Conservation (phyloP, 2,888 invertebrate species). For the Liposcelis brunnea region DNA sequence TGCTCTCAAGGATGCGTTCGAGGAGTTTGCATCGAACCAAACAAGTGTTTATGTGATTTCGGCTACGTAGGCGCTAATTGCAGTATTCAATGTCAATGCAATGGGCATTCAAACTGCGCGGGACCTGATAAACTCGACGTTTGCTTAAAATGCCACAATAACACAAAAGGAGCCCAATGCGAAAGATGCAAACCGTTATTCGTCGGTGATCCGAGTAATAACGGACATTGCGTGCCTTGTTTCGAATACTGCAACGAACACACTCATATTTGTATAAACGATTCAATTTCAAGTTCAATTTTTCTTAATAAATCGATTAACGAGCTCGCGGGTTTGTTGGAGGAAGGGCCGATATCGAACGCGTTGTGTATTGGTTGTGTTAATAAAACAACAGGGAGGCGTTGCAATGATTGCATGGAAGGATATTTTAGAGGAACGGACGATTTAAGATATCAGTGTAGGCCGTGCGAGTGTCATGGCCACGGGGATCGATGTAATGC, state of each 20-base stretch:
- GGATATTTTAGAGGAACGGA: slow-evolving; percentile 32
- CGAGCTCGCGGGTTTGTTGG: slow-evolving; percentile 43
- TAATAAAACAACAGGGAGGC: slow-evolving; percentile 63
- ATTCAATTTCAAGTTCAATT: slow-evolving; percentile 19
- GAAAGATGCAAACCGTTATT: slow-evolving; percentile 77
- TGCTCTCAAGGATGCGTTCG: slow-evolving; percentile 74
- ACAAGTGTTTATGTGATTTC: slow-evolving; percentile 78
- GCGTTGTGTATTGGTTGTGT: slow-evolving; percentile 74
- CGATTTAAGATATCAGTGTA: slow-evolving; percentile 27
- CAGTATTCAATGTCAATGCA: slow-evolving; percentile 84
- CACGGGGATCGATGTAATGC: slow-evolving; percentile 84
- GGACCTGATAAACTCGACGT: slow-evolving; percentile 68
- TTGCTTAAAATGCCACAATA: slow-evolving; percentile 74
- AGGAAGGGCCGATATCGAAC: slow-evolving; percentile 47
- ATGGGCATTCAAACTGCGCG: slow-evolving; percentile 82
- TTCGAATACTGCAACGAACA: slow-evolving; percentile 80
- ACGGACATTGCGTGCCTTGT: slow-evolving; percentile 75
- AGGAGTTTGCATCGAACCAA: slow-evolving; percentile 66
- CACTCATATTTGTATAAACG: slow-evolving; percentile 57
- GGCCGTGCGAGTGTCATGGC: slow-evolving; percentile 79
- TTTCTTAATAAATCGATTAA: slow-evolving; percentile 15
- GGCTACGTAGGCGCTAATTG: slow-evolving; percentile 91
- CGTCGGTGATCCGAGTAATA: slow-evolving; percentile 74
- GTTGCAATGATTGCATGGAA: slow-evolving; percentile 62
- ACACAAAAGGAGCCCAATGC: slow-evolving; percentile 84